Evolutionary conservation across 2,113 vertebrate species (phyloP).

Genomic region (Albula goreensis): DNA sequence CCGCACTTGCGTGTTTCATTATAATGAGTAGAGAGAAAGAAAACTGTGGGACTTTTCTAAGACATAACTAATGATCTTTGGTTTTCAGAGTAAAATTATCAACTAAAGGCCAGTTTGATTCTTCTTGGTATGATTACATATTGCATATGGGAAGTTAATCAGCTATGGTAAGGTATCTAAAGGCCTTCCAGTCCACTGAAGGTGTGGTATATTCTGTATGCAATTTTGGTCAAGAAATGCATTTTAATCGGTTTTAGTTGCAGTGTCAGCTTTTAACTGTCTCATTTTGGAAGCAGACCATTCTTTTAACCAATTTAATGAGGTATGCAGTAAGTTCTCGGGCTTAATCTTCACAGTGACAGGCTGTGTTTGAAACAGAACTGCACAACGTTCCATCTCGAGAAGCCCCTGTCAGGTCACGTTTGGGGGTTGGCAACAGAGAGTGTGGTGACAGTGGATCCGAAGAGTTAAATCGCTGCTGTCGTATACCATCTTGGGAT

Average conservation of each 20-base stretch:
- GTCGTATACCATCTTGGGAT: slow-evolving; percentile 16
- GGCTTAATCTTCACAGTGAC: background rate
- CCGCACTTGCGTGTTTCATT: background rate
- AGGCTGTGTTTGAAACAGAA: background rate
- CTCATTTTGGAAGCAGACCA: no score
- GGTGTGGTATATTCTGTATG: no score
- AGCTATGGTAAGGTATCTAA: background rate
- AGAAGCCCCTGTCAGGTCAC: background rate
- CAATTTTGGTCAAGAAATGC: no score
- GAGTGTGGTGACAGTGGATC: slow-evolving; percentile 5
- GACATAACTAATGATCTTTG: background rate
- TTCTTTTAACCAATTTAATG: no score
- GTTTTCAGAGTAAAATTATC: background rate
- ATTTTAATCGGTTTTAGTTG: no score
- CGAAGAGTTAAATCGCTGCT: slow-evolving; percentile 26
- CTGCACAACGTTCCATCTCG: background rate
- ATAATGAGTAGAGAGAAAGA: background rate
- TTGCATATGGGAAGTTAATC: background rate
- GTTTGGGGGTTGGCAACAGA: background rate
- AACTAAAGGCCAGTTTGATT: background rate
- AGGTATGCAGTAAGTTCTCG: no score
- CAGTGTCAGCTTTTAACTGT: no score
- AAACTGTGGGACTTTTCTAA: background rate
- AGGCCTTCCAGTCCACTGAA: background rate
- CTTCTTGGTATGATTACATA: background rate